These are phyloP conservation scores for western clawed frog (Xenopus tropicalis) DNA, from an alignment of 2,113 vertebrate genomes.

Conservation along the genomic window DNA sequence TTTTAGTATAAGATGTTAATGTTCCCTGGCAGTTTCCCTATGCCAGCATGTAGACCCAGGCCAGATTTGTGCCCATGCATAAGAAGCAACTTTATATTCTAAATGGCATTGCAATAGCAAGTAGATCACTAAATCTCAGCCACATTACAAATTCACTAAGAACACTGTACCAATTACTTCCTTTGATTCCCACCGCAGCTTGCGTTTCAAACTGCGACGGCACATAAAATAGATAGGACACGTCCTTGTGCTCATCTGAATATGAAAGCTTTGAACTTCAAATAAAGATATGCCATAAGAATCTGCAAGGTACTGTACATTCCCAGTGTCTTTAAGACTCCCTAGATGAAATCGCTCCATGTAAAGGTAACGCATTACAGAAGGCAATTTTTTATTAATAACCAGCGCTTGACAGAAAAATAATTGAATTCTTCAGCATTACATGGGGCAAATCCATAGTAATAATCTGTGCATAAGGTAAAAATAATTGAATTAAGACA, in stretches of 20 bases:
- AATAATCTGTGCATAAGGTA: no score
- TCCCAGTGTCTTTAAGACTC: background rate
- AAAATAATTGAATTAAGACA: no score
- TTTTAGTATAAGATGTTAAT: no score
- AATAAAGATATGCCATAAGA: slow-evolving; percentile 1
- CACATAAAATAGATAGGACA: slow-evolving; percentile 28
- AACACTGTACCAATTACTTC: slow-evolving; percentile 35
- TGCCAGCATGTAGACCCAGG: no score
- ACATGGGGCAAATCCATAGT: no score
- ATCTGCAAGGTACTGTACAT: slow-evolving; percentile 5
- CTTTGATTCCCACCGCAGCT: slow-evolving; percentile 33
- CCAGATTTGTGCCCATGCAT: no score
- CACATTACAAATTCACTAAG: slow-evolving; percentile 33
- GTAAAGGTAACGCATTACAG: no score
- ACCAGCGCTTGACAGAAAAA: no score
- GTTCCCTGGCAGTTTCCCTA: no score
- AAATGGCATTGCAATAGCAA: slow-evolving; percentile 9
- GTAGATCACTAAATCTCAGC: slow-evolving; percentile 25
- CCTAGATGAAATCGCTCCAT: no score
- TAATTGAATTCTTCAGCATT: no score
- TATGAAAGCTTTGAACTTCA: slow-evolving; percentile 35
- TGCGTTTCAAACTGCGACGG: slow-evolving; percentile 34
- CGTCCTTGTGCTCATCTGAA: slow-evolving; percentile 34
- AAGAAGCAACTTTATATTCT: background rate
- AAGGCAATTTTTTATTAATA: no score